Conservation (phyloP, 2,888 invertebrate species). For the Autographa pulchrina region DNA sequence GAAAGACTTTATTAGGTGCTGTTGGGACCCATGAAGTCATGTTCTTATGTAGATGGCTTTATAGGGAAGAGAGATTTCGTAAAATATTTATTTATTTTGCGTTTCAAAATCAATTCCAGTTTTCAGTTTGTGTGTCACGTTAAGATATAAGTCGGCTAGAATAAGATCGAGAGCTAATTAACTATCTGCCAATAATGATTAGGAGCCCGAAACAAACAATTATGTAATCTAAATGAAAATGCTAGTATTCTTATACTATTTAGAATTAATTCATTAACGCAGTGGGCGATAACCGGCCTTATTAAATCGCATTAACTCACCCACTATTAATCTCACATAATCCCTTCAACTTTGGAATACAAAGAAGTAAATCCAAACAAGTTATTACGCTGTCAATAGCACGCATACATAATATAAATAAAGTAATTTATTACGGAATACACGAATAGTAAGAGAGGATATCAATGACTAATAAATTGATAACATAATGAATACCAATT, state of each 20-base stretch:
- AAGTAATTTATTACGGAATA: neutral
- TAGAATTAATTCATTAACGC: neutral
- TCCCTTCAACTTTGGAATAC: neutral
- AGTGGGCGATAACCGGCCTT: neutral
- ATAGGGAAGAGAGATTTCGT: no score
- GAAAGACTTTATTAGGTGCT: constrained; percentile 2
- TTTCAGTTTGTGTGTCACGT: no score
- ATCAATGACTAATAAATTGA: constrained; percentile 2
- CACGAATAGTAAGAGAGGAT: neutral
- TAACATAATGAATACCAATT: neutral
- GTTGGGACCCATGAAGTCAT: neutral
- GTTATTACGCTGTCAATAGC: constrained; percentile 1
- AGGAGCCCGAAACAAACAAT: neutral
- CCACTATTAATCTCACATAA: constrained; percentile 1
- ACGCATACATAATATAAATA: neutral
- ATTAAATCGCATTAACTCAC: neutral
- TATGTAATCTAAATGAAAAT: neutral
- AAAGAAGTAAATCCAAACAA: neutral
- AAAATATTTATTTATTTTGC: no score
- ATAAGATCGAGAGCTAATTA: neutral
- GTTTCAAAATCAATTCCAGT: no score
- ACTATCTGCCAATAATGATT: neutral
- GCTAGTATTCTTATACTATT: neutral
- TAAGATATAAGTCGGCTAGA: neutral
- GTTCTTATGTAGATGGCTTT: neutral